Percentiles rank a stretch among this genome's conserved stretches.
Conservation (phyloP, 1,140 invertebrate species). For the Pararge aegeria region DNA sequence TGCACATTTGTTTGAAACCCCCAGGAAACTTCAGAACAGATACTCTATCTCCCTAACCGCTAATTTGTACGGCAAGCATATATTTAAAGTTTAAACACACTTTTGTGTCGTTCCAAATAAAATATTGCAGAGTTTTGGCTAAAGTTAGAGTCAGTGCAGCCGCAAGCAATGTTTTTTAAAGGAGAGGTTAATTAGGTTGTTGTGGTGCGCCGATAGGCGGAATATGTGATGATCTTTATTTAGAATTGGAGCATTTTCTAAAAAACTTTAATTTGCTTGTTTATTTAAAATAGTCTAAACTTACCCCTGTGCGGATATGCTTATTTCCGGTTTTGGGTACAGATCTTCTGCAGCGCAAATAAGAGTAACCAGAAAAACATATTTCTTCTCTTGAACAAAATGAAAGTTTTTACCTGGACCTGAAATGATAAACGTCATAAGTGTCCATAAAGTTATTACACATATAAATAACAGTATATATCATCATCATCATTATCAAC, state of each 20-base stretch:
- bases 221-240: background rate
- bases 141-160: background rate
- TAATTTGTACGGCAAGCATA: constrained; percentile 11
- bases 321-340: constrained; percentile 64
- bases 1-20: constrained; percentile 1
- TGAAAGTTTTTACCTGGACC: constrained; percentile 67
- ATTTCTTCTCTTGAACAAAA: constrained; percentile 69
- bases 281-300: constrained; percentile 7
- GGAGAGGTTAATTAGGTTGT: constrained; percentile 6
- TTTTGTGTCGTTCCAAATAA: constrained; percentile 12
- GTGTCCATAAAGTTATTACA: background rate
- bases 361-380: constrained; percentile 68
- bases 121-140: constrained; percentile 6
- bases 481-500: no score
- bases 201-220: background rate
- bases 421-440: constrained; percentile 26
- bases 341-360: constrained; percentile 68
- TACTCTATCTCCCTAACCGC: constrained; percentile 8
- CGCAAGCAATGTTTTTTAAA: constrained; percentile 1
- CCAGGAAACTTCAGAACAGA: background rate
- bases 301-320: constrained; percentile 65
- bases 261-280: background rate
- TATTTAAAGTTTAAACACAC: constrained; percentile 13
- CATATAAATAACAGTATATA: no score
- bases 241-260: background rate